A percentile compares a stretch with the other conserved stretches of the same genome.
Evolutionary conservation across 2,888 invertebrate genomes (phyloP).

Genomic region (Synanthedon myopaeformis): DNA sequence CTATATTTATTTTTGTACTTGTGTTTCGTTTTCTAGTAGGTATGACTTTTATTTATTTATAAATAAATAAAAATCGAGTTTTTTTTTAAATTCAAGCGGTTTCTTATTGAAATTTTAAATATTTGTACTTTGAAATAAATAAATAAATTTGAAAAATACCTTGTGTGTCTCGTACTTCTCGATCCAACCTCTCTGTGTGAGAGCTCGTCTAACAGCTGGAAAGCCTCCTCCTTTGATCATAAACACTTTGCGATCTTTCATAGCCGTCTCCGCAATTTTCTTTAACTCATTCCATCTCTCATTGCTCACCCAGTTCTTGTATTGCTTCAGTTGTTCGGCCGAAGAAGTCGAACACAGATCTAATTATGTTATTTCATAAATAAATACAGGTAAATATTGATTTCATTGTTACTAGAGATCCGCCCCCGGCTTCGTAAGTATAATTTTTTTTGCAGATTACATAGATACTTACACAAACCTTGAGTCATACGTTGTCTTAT

Average conservation of each 20-base stretch:
- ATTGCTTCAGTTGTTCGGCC: constrained; percentile 55
- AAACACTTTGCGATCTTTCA: constrained; percentile 75
- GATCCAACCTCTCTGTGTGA: constrained; percentile 79
- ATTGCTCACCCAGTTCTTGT: constrained; percentile 70
- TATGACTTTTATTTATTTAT: no score
- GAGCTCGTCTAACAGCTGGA: constrained; percentile 76
- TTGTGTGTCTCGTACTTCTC: constrained; percentile 73
- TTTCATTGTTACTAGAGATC: no score
- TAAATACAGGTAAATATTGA: neutral
- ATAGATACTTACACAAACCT: no score
- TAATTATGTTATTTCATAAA: neutral
- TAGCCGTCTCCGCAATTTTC: constrained; percentile 74
- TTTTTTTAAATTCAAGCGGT: no score
- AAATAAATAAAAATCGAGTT: no score
- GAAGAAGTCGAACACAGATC: constrained; percentile 24
- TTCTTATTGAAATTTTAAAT: no score
- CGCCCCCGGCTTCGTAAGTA: no score
- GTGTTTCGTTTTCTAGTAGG: no score
- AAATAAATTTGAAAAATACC: constrained; percentile 20
- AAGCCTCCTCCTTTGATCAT: constrained; percentile 80
- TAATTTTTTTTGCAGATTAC: no score
- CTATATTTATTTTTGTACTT: no score
- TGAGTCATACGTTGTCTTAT: no score
- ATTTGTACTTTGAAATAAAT: neutral
- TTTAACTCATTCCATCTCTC: constrained; percentile 75